Evolutionary conservation across 1,140 invertebrate genomes (phyloP), one percentile per base, ranked within the genome.

Genomic region (Drosophila arizonae): DNA sequence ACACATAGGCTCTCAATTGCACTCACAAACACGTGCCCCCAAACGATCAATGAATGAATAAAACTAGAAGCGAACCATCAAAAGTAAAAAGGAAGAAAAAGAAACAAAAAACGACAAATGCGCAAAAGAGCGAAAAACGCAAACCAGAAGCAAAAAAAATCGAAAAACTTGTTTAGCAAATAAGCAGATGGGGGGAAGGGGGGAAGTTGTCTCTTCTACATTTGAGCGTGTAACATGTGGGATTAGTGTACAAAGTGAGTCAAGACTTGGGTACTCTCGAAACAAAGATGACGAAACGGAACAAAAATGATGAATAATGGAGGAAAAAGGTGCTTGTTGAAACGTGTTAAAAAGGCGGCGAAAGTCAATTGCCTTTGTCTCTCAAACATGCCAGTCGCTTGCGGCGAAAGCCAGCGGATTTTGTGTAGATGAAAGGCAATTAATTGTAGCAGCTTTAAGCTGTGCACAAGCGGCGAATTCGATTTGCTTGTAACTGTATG

Each of bases 31-130:
- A 56, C 63, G 50, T 39, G 52, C 39, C 63, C 62, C 43, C 54
- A 67, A 58, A 36, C 30, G 64, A 67, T 65, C 41, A 72, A 72
- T 72, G 69, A 72, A 72, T 72, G 69, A 72, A 72, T 60, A 65
- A 50, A 48, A 66, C 50, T 61, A 48, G 28, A 54, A 45, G 24
- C 26, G 33, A 39, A 51, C 9, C 46, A 66, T 45, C 15, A 26
- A 57, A 65, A 46, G 13, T 13, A 61, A 8, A 50, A 50, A 36
- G 6, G 11, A 9, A 26, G 15, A 13, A 11, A 4, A 17, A 17
- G 43, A 15, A 28, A 15, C 21, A 30, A 6, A 64, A n/a, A 54
- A 26, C 26, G 24, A 51, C 21, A 39, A 13, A 33, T 28, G n/a
- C 17, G 36, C 24, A 63, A n/a, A 62, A 36, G 28, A 50, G 28